Percentiles rank a stretch among this genome's conserved stretches.
phyloP scores from a whole-genome alignment of 1,140 invertebrate species.

The Drosophila malerkotliana region DNA sequence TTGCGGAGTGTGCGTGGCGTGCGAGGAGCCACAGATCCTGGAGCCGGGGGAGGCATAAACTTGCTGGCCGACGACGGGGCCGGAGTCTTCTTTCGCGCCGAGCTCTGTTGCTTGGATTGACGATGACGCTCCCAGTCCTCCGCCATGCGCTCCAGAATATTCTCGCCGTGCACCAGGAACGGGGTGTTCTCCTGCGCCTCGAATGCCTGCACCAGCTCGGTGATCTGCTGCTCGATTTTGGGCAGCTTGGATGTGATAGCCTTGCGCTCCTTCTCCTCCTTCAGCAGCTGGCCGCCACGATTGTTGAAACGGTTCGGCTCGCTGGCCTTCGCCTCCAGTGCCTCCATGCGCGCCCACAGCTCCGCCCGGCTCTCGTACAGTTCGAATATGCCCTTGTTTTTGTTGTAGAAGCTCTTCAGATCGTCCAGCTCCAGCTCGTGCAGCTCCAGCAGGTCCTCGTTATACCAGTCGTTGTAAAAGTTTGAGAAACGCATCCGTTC shows the following conservation, averaged over 20 bases:
- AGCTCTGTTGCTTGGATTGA: constrained; percentile 67
- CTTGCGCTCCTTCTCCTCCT: constrained; percentile 93
- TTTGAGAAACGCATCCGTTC: constrained; percentile 87
- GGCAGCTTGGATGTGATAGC: constrained; percentile 87
- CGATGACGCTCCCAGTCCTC: constrained; percentile 86
- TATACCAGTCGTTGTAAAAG: constrained; percentile 87
- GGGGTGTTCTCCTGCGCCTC: constrained; percentile 84
- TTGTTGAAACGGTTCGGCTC: constrained; percentile 93
- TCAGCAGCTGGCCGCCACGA: constrained; percentile 91
- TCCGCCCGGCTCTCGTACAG: constrained; percentile 87
- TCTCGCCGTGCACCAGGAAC: constrained; percentile 87
- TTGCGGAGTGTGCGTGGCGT: constrained; percentile 67
- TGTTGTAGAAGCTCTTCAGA: constrained; percentile 88
- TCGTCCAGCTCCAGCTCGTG: constrained; percentile 90
- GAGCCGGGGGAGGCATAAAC: constrained; percentile 39
- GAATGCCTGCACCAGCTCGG: constrained; percentile 85
- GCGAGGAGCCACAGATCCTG: constrained; percentile 35
- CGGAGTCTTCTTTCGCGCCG: constrained; percentile 69
- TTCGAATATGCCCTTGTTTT: constrained; percentile 88
- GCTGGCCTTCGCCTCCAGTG: constrained; percentile 88
- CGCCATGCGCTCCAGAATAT: constrained; percentile 85
- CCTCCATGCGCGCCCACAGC: constrained; percentile 88
- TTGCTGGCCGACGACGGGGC: constrained; percentile 21
- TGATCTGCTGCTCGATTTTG: constrained; percentile 88
- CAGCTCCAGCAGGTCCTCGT: constrained; percentile 89